Base-by-base conservation (phyloP, 2,113 vertebrate species). In the Sapajus apella region DNA sequence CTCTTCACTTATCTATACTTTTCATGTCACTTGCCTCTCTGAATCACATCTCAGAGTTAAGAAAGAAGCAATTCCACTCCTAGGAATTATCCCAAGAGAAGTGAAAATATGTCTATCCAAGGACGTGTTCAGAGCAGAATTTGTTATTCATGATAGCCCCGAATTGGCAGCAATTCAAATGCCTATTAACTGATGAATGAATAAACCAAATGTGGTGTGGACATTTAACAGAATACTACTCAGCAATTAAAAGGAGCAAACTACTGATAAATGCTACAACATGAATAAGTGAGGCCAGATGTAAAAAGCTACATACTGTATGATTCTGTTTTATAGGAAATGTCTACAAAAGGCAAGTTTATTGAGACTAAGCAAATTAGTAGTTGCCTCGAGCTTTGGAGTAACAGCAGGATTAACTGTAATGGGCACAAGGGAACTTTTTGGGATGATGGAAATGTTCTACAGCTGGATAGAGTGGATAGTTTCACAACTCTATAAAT, bases 41-140 rank as follows among this genome's bases (percentile, higher is more conserved):
- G 77, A 85, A 56, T 96, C 50, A 43, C 2, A 91, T 56, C 23
- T 90, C 12, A 87, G 18, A 85, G 45, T 21, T 94, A 58, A 25
- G 73, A 82, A 76, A 47, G 68, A 97, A 91, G 37, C 87, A 93
- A 2, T 81, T 92, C 43, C 17, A 70, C 9, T 55, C 5, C 16
- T 92, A 58, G 70, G 25, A 95, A 40, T 94, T 55, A 82, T 82
- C 23, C 52, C 43, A 85, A 73, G 45, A 85, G 61, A 97, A 97
- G 75, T 73, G 40, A 80, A 92, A 87, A 87, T 80, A 43, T 27
- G 3, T 86, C 45, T 25, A 23, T 32, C 18, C 61, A 64, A 68
- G 79, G 55, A 64, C 37, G 20, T 56, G 43, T 87, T 96, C 45
- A 92, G 81, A 88, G 61, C 17, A 64, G 18, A 27, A 66, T 92